These are phyloP conservation scores for Formica aserva DNA, from an alignment of 2,888 invertebrate genomes.

Conservation along the genomic window DNA sequence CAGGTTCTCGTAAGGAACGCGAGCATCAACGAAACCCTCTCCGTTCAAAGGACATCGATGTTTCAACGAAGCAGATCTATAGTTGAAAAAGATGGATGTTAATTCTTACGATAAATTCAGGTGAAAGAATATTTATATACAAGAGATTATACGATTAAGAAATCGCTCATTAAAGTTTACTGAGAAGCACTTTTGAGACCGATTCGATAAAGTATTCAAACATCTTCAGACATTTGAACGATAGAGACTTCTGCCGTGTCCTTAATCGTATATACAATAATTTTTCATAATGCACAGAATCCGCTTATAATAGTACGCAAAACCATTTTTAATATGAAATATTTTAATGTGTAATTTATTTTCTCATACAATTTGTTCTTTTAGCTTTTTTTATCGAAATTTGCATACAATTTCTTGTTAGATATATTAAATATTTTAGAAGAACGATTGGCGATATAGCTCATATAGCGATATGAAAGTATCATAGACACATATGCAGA, in stretches of 20 bases:
- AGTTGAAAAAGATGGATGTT: background rate
- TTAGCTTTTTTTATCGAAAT: no score
- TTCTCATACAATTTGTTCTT: background rate
- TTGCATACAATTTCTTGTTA: background rate
- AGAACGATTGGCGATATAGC: background rate
- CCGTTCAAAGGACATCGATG: background rate
- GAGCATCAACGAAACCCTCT: background rate
- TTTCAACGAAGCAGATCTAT: background rate
- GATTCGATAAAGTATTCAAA: constrained; percentile 33
- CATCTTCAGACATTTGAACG: background rate
- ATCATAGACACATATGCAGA: background rate
- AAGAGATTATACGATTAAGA: constrained; percentile 8
- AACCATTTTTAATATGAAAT: background rate
- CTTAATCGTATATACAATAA: constrained; percentile 12
- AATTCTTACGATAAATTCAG: constrained; percentile 8
- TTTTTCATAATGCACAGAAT: constrained; percentile 6
- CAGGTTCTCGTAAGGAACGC: background rate
- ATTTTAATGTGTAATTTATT: background rate
- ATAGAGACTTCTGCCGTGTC: background rate
- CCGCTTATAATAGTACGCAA: background rate
- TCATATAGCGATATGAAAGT: background rate
- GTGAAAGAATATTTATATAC: constrained; percentile 10
- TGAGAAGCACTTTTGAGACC: constrained; percentile 13
- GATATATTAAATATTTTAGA: background rate
- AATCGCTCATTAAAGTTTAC: constrained; percentile 13